phyloP scores from a whole-genome alignment of 2,113 vertebrate genomes.

The Anoura caudifer region DNA sequence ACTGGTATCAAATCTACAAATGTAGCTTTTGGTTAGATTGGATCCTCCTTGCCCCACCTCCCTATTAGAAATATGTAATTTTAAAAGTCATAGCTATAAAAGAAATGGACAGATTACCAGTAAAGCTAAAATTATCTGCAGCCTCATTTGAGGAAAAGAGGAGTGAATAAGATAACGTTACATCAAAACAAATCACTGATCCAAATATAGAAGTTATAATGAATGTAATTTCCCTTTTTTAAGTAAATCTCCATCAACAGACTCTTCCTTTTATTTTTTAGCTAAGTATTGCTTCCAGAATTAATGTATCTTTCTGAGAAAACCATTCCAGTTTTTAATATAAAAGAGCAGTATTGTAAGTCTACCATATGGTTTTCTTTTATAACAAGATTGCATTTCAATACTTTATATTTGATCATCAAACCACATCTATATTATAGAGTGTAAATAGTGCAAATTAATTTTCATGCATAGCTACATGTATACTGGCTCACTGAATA shows the following conservation, averaged over 20 bases:
- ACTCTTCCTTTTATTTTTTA: neutral
- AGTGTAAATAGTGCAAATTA: neutral
- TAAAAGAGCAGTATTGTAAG: neutral
- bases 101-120: slow-evolving; percentile 25
- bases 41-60: neutral
- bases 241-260: slow-evolving; percentile 10
- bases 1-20: neutral
- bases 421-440: neutral
- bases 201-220: slow-evolving; percentile 40
- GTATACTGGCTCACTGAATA: neutral
- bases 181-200: slow-evolving; percentile 54
- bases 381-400: neutral
- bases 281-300: neutral
- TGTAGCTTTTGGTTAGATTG: neutral
- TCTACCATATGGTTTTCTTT: neutral
- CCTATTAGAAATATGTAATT: slow-evolving; percentile 57
- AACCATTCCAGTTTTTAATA: neutral
- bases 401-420: neutral
- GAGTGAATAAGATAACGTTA: slow-evolving; percentile 33
- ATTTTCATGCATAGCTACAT: slow-evolving; percentile 31
- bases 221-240: slow-evolving; percentile 53
- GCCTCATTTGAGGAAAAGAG: neutral
- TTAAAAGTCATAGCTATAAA: slow-evolving; percentile 45
- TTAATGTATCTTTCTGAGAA: neutral
- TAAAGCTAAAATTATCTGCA: slow-evolving; percentile 48